These are phyloP conservation scores for Malaclemys terrapin DNA, from an alignment of 2,113 vertebrate genomes.

Conservation along the genomic window DNA sequence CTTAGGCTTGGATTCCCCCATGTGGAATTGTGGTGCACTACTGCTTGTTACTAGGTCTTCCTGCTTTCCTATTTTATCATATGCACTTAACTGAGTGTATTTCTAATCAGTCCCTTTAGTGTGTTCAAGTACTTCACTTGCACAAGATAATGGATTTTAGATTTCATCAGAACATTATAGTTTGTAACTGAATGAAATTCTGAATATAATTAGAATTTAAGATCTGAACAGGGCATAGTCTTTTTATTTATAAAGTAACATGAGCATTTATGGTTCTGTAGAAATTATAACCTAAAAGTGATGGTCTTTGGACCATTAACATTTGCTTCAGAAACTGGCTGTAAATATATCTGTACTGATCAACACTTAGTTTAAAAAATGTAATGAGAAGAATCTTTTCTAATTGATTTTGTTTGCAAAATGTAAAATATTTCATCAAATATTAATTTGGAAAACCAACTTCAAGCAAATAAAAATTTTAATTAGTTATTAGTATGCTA, in stretches of 20 bases:
- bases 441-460: background rate
- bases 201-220: background rate
- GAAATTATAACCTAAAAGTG: background rate
- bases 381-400: background rate
- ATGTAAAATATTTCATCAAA: slow-evolving; percentile 27
- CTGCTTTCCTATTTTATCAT: background rate
- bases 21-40: slow-evolving; percentile 53
- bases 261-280: background rate
- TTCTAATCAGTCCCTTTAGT: background rate
- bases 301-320: background rate
- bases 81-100: background rate
- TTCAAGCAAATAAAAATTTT: slow-evolving; percentile 2
- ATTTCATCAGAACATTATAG: background rate
- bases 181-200: background rate
- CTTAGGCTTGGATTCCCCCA: slow-evolving; percentile 57
- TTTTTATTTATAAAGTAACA: background rate
- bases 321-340: background rate
- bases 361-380: background rate
- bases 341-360: background rate
- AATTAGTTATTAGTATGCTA: background rate
- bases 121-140: background rate
- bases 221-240: background rate
- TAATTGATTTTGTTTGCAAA: background rate
- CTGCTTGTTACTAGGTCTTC: background rate
- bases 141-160: background rate